These are phyloP conservation scores for Cyanoderma ruficeps DNA, from an alignment of 2,113 vertebrate genomes.

Conservation along the genomic window DNA sequence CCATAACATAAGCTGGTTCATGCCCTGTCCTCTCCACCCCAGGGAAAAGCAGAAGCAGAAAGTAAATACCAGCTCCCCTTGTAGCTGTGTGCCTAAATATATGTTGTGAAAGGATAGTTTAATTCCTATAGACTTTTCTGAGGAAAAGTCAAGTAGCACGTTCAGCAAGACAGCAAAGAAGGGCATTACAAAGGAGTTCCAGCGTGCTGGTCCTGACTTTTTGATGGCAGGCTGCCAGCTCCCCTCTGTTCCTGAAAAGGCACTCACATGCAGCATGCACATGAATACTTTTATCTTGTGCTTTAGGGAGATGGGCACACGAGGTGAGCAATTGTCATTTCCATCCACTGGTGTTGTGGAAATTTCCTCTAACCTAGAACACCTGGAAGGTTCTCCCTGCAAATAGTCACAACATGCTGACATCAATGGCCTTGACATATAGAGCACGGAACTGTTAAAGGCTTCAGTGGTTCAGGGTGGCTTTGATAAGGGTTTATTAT, in stretches of 20 bases:
- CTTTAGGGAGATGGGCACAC: too few relatives aligned
- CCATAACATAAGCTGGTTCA: neutral
- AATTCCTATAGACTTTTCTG: neutral
- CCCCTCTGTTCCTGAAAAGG: neutral
- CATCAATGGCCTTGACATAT: too few relatives aligned
- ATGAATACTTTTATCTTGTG: fast-evolving
- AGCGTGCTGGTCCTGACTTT: neutral
- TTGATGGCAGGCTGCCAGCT: neutral
- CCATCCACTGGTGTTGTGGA: fast-evolving
- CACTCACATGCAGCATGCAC: neutral
- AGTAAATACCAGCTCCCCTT: neutral
- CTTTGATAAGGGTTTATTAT: neutral
- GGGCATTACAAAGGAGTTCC: neutral
- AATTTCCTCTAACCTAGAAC: neutral
- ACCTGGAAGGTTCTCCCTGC: fast-evolving
- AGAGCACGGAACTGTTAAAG: neutral
- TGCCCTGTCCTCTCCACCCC: neutral
- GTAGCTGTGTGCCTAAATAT: neutral
- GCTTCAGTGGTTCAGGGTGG: neutral
- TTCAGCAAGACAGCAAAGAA: neutral
- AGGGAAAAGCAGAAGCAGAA: neutral
- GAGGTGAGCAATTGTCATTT: neutral
- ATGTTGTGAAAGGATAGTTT: neutral
- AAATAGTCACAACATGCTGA: neutral
- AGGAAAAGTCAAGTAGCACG: fast-evolving